These are phyloP conservation scores for Sakesphorus luctuosus DNA, from an alignment of 2,113 vertebrate genomes.

Conservation along the genomic window DNA sequence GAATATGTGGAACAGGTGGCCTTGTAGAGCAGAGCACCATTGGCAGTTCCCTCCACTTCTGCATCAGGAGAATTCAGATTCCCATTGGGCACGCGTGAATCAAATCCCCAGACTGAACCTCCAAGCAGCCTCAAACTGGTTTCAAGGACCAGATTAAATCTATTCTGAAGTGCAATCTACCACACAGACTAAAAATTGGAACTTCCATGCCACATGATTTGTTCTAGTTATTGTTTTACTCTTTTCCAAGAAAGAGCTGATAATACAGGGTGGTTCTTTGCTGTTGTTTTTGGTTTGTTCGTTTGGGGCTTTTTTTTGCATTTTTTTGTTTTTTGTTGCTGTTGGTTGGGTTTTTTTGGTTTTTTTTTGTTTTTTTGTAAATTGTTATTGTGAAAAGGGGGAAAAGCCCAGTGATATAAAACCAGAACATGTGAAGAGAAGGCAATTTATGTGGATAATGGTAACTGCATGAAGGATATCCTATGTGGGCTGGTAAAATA, in stretches of 20 bases:
- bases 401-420: background rate
- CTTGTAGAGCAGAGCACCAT: background rate
- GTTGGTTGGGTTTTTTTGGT: too few relatives aligned
- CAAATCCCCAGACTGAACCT: rapidly evolving
- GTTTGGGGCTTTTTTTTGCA: too few relatives aligned
- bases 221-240: background rate
- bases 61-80: background rate
- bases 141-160: background rate
- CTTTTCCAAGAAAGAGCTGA: background rate
- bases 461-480: background rate
- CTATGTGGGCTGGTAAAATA: constrained; percentile 46
- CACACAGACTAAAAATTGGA: background rate
- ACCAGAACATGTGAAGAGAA: background rate
- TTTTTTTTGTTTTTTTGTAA: too few relatives aligned
- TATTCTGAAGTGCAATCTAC: background rate
- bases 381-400: background rate
- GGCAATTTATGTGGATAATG: background rate
- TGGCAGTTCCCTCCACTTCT: background rate
- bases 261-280: background rate
- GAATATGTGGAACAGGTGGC: background rate
- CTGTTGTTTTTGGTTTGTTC: background rate
- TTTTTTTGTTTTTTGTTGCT: background rate
- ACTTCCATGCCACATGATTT: background rate
- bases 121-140: background rate
- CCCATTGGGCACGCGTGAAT: rapidly evolving